Base-by-base conservation (phyloP, 2,888 invertebrate genomes). In the Mallateleia sp. region DNA sequence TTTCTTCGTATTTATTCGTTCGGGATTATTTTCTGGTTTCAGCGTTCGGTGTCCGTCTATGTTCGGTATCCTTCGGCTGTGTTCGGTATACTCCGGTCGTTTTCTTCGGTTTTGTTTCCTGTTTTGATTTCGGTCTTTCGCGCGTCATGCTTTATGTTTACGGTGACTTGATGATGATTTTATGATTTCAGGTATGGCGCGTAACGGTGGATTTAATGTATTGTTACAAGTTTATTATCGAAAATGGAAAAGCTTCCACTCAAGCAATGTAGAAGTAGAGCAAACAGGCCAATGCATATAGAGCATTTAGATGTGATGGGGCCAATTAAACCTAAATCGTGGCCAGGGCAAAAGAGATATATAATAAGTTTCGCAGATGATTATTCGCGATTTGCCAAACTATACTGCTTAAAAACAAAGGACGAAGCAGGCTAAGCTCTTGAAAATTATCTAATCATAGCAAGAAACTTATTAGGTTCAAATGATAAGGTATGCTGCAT, bases 401-500 rank as follows among this genome's bases (percentile, higher is more conserved):
- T 58, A 42, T 90, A 89, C 60, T 62, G 82, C 3, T 47, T 91
- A 8, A 89, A 89, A 79, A 85, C 87, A 18, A 90, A 91, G 89
- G 81, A 89, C 47, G 89, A 89, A 83, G 56, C 90, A 18, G 91
- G 85, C 1, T 54, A 82, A 28, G 81, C 85, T 24, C 82, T 92
- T 25, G 90, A 91, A 77, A 86, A 54, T 11, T 91, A 83, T 52
- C 24, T 91, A 34, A 85, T 47, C 20, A 64, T 83, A 42, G 72
- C 88, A 25, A 69, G 90, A 81, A 91, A 91, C 58, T 25, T 91
- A 20, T 69, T 91, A 32, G 88, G 90, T 22, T 34, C 54, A 54
- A n/a, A 89, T 77, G 64, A 25, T 54, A 89, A 89, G 69, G 80
- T 90, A 5, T 91, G 91, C 45, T 91, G 90, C 60, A 64, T 90